phyloP scores from a whole-genome alignment of 2,113 vertebrate genomes.

The Pomatostomus ruficeps region DNA sequence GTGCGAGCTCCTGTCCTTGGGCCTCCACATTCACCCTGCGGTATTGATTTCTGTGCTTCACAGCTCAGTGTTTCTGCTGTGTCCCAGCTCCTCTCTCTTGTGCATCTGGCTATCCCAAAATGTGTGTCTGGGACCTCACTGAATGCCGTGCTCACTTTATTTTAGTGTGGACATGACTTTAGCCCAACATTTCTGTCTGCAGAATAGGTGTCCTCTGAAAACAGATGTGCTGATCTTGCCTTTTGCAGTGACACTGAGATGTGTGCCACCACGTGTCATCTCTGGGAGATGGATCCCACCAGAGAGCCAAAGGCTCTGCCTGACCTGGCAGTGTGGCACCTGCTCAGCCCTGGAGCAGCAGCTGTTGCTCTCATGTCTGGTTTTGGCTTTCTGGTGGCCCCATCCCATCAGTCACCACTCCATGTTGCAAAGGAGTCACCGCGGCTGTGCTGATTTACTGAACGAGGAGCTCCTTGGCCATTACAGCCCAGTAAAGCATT shows the following conservation, averaged over 20 bases:
- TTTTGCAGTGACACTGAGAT: neutral
- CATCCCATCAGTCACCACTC: accelerated
- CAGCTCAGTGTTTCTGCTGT: neutral
- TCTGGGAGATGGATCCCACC: neutral
- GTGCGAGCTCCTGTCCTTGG: neutral
- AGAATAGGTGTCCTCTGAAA: neutral
- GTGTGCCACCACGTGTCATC: neutral
- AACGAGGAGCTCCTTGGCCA: neutral
- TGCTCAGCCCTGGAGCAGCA: neutral
- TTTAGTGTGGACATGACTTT: neutral
- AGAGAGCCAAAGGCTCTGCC: neutral
- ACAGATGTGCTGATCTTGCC: neutral
- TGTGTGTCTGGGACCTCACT: accelerated
- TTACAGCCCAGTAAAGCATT: neutral
- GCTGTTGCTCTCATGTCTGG: accelerated
- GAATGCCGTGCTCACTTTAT: neutral
- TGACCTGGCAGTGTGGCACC: neutral
- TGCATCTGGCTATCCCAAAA: accelerated
- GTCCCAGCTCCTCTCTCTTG: neutral
- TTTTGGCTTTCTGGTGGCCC: neutral
- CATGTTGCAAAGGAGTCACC: neutral
- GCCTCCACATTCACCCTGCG: accelerated
- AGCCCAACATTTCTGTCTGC: neutral
- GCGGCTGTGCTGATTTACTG: neutral
- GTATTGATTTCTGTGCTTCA: neutral